Base-by-base conservation (phyloP, 1,140 invertebrate genomes). In the Drosophila melanica region DNA sequence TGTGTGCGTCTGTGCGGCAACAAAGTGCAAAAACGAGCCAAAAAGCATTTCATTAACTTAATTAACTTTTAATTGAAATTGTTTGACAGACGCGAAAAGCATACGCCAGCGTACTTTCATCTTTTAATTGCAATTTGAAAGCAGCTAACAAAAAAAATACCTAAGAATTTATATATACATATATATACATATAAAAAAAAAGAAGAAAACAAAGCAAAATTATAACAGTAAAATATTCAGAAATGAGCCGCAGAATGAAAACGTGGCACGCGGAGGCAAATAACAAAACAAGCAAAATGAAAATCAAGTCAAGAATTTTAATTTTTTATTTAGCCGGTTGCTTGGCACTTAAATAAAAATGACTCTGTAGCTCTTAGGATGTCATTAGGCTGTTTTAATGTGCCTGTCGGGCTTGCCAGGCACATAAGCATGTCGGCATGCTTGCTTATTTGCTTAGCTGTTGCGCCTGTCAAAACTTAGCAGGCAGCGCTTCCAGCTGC, bases 21-120 rank as follows among this genome's bases (percentile, higher is more conserved):
- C 42, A 47, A 59, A 33, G 42, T 59, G 41, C 27, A 60, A 47
- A 53, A 60, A 33, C 30, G 66, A 23, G 45, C 42, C 60, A 35
- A 30, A 69, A 58, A 58, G 55, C 70, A 64, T 80, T 81, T 81
- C 78, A 81, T 81, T 81, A 81, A 81, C 48, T 81, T 77, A 77
- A 81, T 81, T 81, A 77, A 81, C 72, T 66, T 81, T 80, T 80
- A 80, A 80, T 80, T 79, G 77, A 75, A 80, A 80, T 76, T 71
- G 42, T 65, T 39, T 14, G 62, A 55, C 63, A 53, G 39, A 44
- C 23, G 23, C 54, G 23, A 18, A 27, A 35, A 53, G 18, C 47
- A 60, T 51, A 41, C 59, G 42, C 48, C 65, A 37, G 10, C 33
- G 44, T 45, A 57, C 62, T 73, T 74, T 70, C 65, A 77, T 65